These are phyloP conservation scores for Unio pictorum DNA, from an alignment of 2,888 invertebrate species.

Conservation along the genomic window DNA sequence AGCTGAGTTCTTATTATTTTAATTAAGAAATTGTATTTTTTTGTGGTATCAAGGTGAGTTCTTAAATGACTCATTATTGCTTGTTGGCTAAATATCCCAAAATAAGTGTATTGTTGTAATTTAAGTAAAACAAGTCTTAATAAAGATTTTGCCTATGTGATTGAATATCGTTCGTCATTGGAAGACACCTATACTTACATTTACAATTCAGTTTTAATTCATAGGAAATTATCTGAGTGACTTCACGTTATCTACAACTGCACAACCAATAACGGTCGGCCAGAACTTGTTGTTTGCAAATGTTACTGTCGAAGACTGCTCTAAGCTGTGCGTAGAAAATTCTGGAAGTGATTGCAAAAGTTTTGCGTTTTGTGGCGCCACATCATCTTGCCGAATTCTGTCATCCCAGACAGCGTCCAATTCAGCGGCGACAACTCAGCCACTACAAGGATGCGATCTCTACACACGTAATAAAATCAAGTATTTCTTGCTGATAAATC, in stretches of 20 bases:
- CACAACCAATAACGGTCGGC: slow-evolving; percentile 13
- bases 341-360: slow-evolving; percentile 30
- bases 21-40: no score
- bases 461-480: slow-evolving; percentile 15
- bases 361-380: slow-evolving; percentile 36
- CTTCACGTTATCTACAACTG: slow-evolving; percentile 24
- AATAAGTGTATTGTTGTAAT: neutral
- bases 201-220: slow-evolving; percentile 5
- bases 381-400: slow-evolving; percentile 27
- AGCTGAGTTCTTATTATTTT: no score
- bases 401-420: slow-evolving; percentile 10
- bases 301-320: slow-evolving; percentile 39
- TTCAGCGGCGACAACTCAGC: neutral
- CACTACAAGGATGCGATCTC: slow-evolving; percentile 11
- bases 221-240: slow-evolving; percentile 42
- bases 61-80: no score
- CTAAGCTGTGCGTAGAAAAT: slow-evolving; percentile 44
- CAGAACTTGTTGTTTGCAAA: slow-evolving; percentile 24
- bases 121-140: no score
- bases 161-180: no score
- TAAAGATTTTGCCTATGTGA: no score
- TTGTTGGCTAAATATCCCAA: no score
- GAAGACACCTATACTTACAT: neutral
- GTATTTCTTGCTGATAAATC: no score
- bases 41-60: no score